Evolutionary conservation across 2,113 vertebrate species (phyloP), one percentile per base, ranked within the genome.

Genomic region (Plestiodon gilberti): DNA sequence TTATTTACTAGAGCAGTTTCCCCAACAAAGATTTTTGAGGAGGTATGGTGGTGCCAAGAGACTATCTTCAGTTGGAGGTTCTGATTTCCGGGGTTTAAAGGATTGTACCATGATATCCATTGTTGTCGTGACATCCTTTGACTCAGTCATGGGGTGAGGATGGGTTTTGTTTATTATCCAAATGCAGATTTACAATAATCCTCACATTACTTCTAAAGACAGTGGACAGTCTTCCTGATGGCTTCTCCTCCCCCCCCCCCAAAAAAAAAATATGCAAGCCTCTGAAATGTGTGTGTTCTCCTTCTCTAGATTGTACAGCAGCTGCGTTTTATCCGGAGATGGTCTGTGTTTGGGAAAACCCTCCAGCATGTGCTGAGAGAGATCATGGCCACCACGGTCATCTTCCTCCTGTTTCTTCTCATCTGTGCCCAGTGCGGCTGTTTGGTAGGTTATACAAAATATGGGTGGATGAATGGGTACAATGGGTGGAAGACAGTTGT

Each of bases 321-420:
- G 38, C 81, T 98, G 86, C 82, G 86, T 84, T 97, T 97, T 90
- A 96, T 97, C 85, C 93, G 95, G 78, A 87, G 96, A 81, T 97
- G 96, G 96, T 93, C 96, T 76, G 90, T 95, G 69, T 95, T 97
- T 35, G 92, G 95, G 83, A 93, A 93, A 81, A 95, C 96, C 7
- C 90, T 98, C 79, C 95, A 94, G 79, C 92, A 88, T 85, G 93
- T 94, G 71, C 84, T 92, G 92, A 83, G 86, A 88, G 94, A 97
- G 88, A 92, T 97, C 81, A 83, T 88, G 86, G 93, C 92, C 13
- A 86, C 92, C 28, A 74, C 65, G 1, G 30, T 96, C 40, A 83
- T 96, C 17, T 89, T 96, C 71, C 64, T 95, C 55, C 71, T 96
- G 25, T 89, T 96, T 79, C 75, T 96, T 64, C 69, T 96, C 85